Evolutionary conservation across 1,140 invertebrate genomes (phyloP).

Genomic region (Rhopalosiphum maidis): DNA sequence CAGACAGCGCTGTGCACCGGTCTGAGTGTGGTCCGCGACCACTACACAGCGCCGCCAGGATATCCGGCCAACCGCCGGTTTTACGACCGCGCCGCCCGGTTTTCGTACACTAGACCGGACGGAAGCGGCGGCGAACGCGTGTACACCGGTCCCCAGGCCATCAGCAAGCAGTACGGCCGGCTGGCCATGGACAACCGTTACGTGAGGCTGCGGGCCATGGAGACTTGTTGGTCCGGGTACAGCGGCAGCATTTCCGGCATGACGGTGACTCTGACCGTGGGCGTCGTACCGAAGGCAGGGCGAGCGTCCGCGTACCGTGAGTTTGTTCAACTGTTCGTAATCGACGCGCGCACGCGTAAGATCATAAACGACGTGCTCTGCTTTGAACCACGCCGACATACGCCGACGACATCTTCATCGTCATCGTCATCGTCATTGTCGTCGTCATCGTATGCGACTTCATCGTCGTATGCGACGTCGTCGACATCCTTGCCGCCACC

Average conservation of each 20-base stretch:
- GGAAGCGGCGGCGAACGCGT: background rate
- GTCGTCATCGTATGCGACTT: background rate
- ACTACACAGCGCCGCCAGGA: background rate
- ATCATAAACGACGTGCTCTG: slow-evolving; percentile 9
- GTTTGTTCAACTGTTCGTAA: background rate
- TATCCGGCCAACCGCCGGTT: background rate
- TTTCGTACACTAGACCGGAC: background rate
- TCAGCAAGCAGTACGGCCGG: background rate
- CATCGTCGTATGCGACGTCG: background rate
- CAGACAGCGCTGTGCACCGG: background rate
- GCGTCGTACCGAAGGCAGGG: background rate
- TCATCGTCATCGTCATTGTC: background rate
- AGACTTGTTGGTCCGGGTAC: background rate
- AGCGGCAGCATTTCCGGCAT: background rate
- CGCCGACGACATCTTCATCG: background rate
- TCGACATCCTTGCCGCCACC: background rate
- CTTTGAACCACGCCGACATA: background rate
- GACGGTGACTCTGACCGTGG: background rate
- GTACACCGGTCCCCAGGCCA: background rate
- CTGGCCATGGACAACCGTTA: background rate
- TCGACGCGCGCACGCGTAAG: background rate
- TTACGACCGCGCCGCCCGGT: background rate
- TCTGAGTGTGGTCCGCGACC: background rate
- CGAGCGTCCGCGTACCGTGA: background rate
- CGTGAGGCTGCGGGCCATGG: background rate